Conservation (phyloP, 2,797 vertebrate species). For the Myotis daubentonii region DNA sequence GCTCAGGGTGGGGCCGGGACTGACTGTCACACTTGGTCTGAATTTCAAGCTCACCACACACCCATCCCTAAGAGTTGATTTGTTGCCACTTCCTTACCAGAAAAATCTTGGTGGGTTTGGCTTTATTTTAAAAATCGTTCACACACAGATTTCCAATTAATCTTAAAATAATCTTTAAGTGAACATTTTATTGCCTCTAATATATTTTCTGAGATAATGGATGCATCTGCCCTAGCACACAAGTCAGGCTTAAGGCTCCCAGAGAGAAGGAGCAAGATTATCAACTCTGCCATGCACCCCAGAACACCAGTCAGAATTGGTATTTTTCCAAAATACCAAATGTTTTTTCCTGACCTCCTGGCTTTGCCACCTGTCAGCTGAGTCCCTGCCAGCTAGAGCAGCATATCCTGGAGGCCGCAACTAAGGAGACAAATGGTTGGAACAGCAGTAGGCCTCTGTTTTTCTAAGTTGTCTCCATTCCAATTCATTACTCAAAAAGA, state of each 20-base stretch:
- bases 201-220: constrained; percentile 50
- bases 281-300: neutral
- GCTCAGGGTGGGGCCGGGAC: constrained; percentile 49
- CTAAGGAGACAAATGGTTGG: constrained; percentile 59
- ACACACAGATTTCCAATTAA: constrained; percentile 32
- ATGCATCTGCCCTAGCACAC: neutral
- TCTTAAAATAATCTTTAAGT: constrained; percentile 48
- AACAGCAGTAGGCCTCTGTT: constrained; percentile 14
- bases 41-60: constrained; percentile 54
- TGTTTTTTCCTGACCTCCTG: constrained; percentile 41
- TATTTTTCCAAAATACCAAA: constrained; percentile 49
- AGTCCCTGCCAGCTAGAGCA: constrained; percentile 24
- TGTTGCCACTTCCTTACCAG: constrained; percentile 45
- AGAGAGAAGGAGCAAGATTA: constrained; percentile 6
- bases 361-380: constrained; percentile 55
- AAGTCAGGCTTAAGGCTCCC: neutral
- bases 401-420: neutral
- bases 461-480: constrained; percentile 46
- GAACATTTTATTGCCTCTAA: constrained; percentile 18
- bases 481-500: constrained; percentile 21
- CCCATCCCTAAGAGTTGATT: constrained; percentile 30
- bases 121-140: constrained; percentile 54
- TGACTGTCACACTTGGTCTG: constrained; percentile 55
- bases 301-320: neutral
- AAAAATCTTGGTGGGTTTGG: constrained; percentile 50